Evolutionary conservation across 2,113 vertebrate species (phyloP), one percentile per base, ranked within the genome.

Genomic region (Condylura cristata): DNA sequence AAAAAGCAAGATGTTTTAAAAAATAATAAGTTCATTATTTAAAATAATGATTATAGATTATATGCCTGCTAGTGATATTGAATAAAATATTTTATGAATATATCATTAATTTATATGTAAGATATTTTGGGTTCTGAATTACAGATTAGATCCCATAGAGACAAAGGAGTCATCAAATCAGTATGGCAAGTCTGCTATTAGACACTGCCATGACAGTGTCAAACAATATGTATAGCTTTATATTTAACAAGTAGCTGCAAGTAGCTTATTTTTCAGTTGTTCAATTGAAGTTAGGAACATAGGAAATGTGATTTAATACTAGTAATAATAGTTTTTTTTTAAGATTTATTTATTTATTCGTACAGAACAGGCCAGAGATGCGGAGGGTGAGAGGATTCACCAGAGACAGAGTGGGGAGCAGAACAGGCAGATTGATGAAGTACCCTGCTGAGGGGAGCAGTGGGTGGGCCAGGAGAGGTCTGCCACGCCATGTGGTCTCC

Each of bases 81-180:
- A 72, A 68, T 11, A 81, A 87, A 91, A 87, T 32, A 86, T 41
- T 82, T 76, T 83, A 22, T 37, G 63, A 9, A 28, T 68, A 70
- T 75, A 5, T 86, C 48, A 76, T 76, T 76, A 51, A 24, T 86
- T 89, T 89, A 66, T 11, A 56, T 30, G 30, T 74, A 56, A 11
- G 16, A 32, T 87, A 92, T 85, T 71, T 95, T 82, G 72, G 22
- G 32, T 34, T 74, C 76, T 91, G 30, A 34, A 20, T 70, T 94
- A 8, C 26, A 78, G 63, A 51, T 76, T 22, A 82, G 37, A 66
- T 65, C 46, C 41, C 70, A 37, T 20, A 26, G 39, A 87, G 22
- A 86, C 76, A 75, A 86, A 82, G 12, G 32, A 63, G 34, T 80
- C 11, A 68, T 8, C 87, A 75, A 92, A 26, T 89, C 60, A 87